Conservation (phyloP, 2,113 vertebrate genomes). For the sheep (Ovis aries) region DNA sequence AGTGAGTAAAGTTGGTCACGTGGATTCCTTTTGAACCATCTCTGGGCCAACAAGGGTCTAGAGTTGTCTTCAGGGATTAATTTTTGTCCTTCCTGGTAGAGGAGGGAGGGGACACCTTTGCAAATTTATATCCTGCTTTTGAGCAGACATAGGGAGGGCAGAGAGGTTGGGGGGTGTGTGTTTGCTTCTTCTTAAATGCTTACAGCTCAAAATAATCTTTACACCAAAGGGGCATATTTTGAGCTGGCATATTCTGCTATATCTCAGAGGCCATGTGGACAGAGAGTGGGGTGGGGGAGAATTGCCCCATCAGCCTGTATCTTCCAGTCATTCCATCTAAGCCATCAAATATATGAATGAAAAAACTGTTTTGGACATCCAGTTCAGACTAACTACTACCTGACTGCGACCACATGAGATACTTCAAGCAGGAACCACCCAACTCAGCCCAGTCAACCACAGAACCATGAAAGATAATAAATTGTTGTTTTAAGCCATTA, state of each 20-base stretch:
- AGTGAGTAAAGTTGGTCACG: neutral
- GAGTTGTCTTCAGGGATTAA: neutral
- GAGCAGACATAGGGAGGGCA: neutral
- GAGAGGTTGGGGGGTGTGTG: neutral
- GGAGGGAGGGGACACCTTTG: neutral
- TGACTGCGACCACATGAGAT: neutral
- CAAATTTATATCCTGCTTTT: neutral
- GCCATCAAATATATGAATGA: neutral
- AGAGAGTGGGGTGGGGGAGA: no score
- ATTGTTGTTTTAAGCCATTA: neutral
- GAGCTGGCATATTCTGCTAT: neutral
- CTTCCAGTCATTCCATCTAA: neutral
- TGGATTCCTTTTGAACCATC: neutral
- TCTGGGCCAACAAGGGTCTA: neutral
- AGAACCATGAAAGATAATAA: neutral
- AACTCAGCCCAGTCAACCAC: neutral
- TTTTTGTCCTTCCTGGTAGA: neutral
- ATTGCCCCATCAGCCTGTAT: neutral
- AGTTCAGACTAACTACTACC: neutral
- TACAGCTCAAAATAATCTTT: neutral
- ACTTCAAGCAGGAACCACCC: neutral
- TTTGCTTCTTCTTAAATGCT: neutral
- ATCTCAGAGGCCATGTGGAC: neutral
- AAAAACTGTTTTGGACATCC: neutral
- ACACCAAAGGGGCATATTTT: neutral